phyloP scores from a whole-genome alignment of 2,797 vertebrate genomes.

The Phoxinus dragarum region DNA sequence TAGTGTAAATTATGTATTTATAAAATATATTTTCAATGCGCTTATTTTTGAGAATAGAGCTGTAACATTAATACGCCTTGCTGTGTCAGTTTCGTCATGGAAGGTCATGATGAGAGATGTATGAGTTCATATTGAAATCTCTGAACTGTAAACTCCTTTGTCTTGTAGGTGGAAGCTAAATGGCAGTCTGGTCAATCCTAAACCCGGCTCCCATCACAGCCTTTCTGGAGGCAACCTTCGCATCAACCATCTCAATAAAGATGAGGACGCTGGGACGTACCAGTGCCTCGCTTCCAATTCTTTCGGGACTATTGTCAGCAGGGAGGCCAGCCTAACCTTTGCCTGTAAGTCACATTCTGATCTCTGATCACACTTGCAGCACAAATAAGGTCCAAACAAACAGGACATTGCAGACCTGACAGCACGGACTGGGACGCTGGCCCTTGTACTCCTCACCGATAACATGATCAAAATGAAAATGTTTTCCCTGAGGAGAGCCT shows the following conservation, averaged over 20 bases:
- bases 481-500: constrained; percentile 53
- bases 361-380: constrained; percentile 38
- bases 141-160: constrained; percentile 38
- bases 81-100: background rate
- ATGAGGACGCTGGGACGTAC: constrained; percentile 89
- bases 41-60: background rate
- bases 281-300: constrained; percentile 95
- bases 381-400: constrained; percentile 29
- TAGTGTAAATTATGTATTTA: background rate
- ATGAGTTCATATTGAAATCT: constrained; percentile 30
- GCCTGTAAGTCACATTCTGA: constrained; percentile 84
- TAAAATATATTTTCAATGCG: background rate
- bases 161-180: constrained; percentile 93
- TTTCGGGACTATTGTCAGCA: constrained; percentile 92
- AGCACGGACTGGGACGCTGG: constrained; percentile 35
- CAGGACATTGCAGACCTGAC: constrained; percentile 42
- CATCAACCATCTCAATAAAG: constrained; percentile 92
- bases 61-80: background rate
- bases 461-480: constrained; percentile 62
- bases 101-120: constrained; percentile 13
- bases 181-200: constrained; percentile 83
- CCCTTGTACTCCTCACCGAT: constrained; percentile 40
- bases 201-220: constrained; percentile 90
- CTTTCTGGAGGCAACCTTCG: constrained; percentile 90
- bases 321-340: constrained; percentile 92